Base-by-base conservation (phyloP, 64 coral and sea anemone genomes). In the Montipora cactus region DNA sequence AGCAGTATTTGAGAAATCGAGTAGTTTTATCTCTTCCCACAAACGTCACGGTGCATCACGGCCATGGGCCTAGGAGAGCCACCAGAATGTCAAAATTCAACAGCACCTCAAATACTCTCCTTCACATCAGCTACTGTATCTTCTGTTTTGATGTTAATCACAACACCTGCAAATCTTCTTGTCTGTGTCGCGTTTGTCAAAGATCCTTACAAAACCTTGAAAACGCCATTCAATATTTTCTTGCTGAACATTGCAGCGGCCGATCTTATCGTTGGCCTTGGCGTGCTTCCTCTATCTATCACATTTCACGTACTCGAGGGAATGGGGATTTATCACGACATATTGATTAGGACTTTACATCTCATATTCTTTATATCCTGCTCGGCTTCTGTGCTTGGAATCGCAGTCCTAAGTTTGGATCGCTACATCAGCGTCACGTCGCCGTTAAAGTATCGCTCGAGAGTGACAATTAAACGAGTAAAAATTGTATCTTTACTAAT, bases 151-250 rank as follows among this genome's bases (percentile, higher is more conserved):
- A 61, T 80, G 47, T 44, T 94, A 52, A 76, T 95, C 49, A 87
- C 93, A 81, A 72, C 76, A 47, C 89, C 96, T 19, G 77, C 69
- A 22, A 98, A 98, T 47, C 81, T 98, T 80, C 89, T 94, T 25
- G 83, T 98, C 61, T 98, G 96, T 76, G 10, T 98, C 13, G 84
- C 87, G 28, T 81, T 98, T 70, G 52, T 87, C 14, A 98, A 92
- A 78, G 96, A 98, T 75, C 96, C 96, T 0, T 74, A 89, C 93
- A 92, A 91, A 75, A 92, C 87, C 21, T 74, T 98, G 25, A 94
- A 74, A n/a, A 95, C 96, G 10, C 92, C 96, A 37, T 98, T 98
- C 64, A 98, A 98, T 69, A 52, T 98, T 7, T 89, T 98, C 13
- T 79, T 98, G 52, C 50, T 98, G 15, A 98, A 98, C 79, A 85